Conservation (phyloP, 2,113 vertebrate species). For the Leptocoma aspasia region DNA sequence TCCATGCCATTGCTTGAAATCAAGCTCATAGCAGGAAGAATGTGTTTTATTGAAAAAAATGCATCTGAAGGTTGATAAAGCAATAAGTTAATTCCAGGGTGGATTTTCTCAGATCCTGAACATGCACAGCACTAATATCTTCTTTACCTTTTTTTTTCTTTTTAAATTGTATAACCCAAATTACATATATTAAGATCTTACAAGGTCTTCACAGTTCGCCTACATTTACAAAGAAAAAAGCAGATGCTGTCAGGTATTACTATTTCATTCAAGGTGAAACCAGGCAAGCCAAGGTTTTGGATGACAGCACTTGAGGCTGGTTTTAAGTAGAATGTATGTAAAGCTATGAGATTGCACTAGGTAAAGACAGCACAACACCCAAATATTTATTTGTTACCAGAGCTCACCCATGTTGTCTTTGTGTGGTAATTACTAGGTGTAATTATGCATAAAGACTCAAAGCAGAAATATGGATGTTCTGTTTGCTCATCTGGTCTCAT, state of each 20-base stretch:
- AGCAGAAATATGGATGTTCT: background rate
- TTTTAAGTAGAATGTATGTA: background rate
- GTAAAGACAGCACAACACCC: background rate
- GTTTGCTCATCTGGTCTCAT: background rate
- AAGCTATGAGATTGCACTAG: background rate
- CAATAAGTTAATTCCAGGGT: slow-evolving; percentile 59
- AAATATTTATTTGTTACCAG: background rate
- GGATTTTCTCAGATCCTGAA: slow-evolving; percentile 49
- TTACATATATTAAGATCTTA: slow-evolving; percentile 52
- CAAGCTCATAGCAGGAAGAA: background rate
- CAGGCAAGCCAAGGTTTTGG: background rate
- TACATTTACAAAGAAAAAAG: background rate
- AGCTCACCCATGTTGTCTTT: background rate
- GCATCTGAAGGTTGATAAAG: slow-evolving; percentile 10
- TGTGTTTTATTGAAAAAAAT: slow-evolving; percentile 50
- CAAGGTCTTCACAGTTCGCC: slow-evolving; percentile 53
- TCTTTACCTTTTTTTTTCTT: background rate
- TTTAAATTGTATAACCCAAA: background rate
- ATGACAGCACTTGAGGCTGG: background rate
- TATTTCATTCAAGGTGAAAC: background rate
- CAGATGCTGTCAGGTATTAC: background rate
- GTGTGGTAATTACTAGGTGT: background rate
- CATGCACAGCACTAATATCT: background rate
- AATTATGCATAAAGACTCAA: background rate
- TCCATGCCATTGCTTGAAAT: background rate